Evolutionary conservation across 1,140 invertebrate genomes (phyloP).

Genomic region (Helicoverpa armigera): DNA sequence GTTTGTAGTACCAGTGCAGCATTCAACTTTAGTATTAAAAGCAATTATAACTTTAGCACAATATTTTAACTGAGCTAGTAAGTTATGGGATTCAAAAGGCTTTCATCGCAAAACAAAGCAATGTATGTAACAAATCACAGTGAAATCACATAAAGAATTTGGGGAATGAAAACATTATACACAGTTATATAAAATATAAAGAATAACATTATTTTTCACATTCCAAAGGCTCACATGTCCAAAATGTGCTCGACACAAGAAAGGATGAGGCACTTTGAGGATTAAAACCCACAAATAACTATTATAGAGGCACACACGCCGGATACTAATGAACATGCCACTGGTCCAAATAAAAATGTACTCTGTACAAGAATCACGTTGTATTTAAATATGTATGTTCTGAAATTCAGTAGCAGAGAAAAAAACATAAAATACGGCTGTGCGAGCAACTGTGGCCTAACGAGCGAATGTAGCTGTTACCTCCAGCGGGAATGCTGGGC

Average conservation of each 20-base stretch:
- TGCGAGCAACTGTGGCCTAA: slow-evolving; percentile 33
- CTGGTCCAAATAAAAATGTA: slow-evolving; percentile 41
- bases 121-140: too few relatives aligned
- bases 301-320: slow-evolving; percentile 19
- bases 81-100: too few relatives aligned
- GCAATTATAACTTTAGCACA: too few relatives aligned
- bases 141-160: too few relatives aligned
- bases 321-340: slow-evolving; percentile 45
- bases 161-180: background rate
- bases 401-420: slow-evolving; percentile 36
- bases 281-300: slow-evolving; percentile 42
- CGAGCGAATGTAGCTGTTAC: slow-evolving; percentile 28
- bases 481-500: background rate
- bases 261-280: slow-evolving; percentile 37
- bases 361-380: slow-evolving; percentile 23
- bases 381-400: slow-evolving; percentile 45
- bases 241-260: slow-evolving; percentile 5
- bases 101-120: too few relatives aligned
- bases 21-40: too few relatives aligned
- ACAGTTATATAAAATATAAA: background rate
- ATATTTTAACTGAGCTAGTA: too few relatives aligned
- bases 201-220: background rate
- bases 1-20: background rate
- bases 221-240: background rate
- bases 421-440: slow-evolving; percentile 32